Conservation (phyloP, 2,888 invertebrate species). For the Sclerodermus sp. region DNA sequence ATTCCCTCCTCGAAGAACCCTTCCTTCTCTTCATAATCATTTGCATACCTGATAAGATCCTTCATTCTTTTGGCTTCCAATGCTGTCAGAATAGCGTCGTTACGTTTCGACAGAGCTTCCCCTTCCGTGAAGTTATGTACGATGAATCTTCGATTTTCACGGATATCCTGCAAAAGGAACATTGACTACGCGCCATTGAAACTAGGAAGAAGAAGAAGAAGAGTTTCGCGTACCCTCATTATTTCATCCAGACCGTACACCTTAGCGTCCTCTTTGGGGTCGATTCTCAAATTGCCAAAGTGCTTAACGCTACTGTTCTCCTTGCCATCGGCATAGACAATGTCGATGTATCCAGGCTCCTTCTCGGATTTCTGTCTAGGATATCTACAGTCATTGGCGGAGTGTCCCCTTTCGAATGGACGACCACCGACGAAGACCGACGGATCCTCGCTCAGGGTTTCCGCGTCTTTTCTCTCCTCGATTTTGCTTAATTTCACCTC, state of each 20-base stretch:
- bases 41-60: conserved; percentile 48
- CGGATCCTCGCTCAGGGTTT: conserved; percentile 6
- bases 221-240: conserved; percentile 27
- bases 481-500: too few species aligned
- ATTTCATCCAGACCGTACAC: conserved; percentile 41
- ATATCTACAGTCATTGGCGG: conserved; percentile 4
- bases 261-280: conserved; percentile 27
- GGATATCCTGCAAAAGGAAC: conserved; percentile 35
- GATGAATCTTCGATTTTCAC: conserved; percentile 38
- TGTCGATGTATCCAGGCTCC: conserved; percentile 46
- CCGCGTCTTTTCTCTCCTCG: too few species aligned
- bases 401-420: conserved; percentile 11
- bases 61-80: conserved; percentile 37
- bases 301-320: conserved; percentile 29
- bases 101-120: conserved; percentile 43
- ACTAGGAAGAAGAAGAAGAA: conserved; percentile 1
- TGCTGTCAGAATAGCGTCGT: conserved; percentile 39
- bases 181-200: background rate
- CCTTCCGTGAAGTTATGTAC: conserved; percentile 50
- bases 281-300: conserved; percentile 40
- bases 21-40: conserved; percentile 45
- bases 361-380: conserved; percentile 2
- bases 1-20: conserved; percentile 53
- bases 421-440: background rate
- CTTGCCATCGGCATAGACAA: conserved; percentile 43